Percentiles rank a stretch among this genome's conserved stretches.
phyloP scores from a whole-genome alignment of 2,113 vertebrate species.

The Neolamprologus brichardi region DNA sequence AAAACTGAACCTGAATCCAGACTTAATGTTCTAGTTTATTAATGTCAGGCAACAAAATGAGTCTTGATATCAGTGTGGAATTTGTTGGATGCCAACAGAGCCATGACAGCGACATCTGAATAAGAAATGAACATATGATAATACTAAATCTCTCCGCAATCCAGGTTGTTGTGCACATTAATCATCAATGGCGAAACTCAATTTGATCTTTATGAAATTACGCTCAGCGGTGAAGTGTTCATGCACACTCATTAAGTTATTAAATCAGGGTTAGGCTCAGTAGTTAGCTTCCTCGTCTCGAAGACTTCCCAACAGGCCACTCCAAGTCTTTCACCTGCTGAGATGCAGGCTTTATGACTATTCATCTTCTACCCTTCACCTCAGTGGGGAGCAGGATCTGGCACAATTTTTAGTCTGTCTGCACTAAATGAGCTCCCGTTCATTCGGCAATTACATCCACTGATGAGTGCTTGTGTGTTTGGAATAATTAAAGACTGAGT shows the following conservation, averaged over 20 bases:
- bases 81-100: background rate
- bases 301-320: constrained; percentile 3
- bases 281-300: background rate
- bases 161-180: constrained; percentile 6
- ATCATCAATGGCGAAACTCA: background rate
- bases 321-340: constrained; percentile 9
- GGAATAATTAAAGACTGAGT: constrained; percentile 21
- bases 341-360: constrained; percentile 34
- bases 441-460: constrained; percentile 17
- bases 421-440: constrained; percentile 22
- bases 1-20: background rate
- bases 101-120: background rate
- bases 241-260: constrained; percentile 2
- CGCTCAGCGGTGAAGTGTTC: constrained; percentile 8
- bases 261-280: constrained; percentile 27
- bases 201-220: constrained; percentile 1
- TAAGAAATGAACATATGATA: background rate
- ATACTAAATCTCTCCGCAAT: background rate
- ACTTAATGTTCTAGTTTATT: background rate
- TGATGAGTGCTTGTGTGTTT: background rate
- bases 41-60: background rate
- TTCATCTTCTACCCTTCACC: constrained; percentile 29
- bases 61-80: background rate
- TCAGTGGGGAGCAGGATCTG: constrained; percentile 8
- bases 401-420: constrained; percentile 35